phyloP scores from a whole-genome alignment of 2,888 invertebrate genomes.

The Allygus modestus region DNA sequence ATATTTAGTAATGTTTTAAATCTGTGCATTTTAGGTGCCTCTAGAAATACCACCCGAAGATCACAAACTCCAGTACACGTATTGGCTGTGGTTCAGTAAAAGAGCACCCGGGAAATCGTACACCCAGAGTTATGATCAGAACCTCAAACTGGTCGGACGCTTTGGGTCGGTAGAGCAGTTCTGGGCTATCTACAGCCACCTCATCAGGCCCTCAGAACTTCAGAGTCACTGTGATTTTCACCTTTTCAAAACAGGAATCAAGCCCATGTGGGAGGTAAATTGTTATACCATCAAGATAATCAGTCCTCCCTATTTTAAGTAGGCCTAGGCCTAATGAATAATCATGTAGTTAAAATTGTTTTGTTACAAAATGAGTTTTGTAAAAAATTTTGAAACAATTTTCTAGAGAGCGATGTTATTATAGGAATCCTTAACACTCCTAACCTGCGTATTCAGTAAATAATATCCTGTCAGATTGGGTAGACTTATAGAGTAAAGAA shows the following conservation, averaged over 20 bases:
- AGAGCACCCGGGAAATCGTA: slow-evolving; percentile 80
- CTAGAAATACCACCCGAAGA: slow-evolving; percentile 89
- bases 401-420: too few species aligned
- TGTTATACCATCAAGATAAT: too few species aligned
- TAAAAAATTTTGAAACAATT: too few species aligned
- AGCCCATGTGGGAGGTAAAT: slow-evolving; percentile 97
- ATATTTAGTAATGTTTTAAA: too few species aligned
- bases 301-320: too few species aligned
- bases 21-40: slow-evolving; percentile 75
- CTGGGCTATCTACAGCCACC: slow-evolving; percentile 97
- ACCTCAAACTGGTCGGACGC: slow-evolving; percentile 91
- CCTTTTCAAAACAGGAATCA: slow-evolving; percentile 98
- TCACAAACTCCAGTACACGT: slow-evolving; percentile 95
- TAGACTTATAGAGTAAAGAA: too few species aligned
- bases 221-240: slow-evolving; percentile 96
- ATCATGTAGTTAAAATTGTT: too few species aligned
- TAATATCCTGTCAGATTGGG: too few species aligned
- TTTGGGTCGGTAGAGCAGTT: slow-evolving; percentile 98
- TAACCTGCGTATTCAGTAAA: too few species aligned
- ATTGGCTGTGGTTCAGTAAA: slow-evolving; percentile 93
- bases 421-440: too few species aligned
- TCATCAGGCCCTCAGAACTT: slow-evolving; percentile 93
- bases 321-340: not conserved
- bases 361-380: too few species aligned
- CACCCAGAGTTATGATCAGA: slow-evolving; percentile 82